Evolutionary conservation across 2,888 invertebrate species (phyloP).

Genomic region (Spisula subtruncata): DNA sequence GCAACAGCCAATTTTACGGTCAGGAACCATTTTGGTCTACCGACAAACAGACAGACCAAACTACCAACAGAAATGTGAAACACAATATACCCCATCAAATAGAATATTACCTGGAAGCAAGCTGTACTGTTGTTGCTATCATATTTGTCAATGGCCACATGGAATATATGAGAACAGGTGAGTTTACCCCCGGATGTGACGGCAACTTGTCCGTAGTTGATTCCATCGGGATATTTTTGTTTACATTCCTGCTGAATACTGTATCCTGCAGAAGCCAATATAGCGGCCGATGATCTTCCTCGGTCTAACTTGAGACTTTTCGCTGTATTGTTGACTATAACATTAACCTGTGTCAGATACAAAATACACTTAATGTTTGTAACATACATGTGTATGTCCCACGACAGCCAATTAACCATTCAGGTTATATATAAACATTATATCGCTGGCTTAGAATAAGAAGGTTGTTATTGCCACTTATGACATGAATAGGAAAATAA

Average conservation of each 20-base stretch:
- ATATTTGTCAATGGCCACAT: conserved; percentile 74
- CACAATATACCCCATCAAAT: too few relatives aligned
- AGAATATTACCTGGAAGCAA: neutral
- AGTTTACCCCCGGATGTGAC: conserved; percentile 73
- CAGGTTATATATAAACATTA: too few relatives aligned
- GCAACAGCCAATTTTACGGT: too few relatives aligned
- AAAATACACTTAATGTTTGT: too few relatives aligned
- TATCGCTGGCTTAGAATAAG: too few relatives aligned
- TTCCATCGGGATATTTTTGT: conserved; percentile 69
- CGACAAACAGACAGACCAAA: too few relatives aligned
- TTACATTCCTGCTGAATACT: conserved; percentile 74
- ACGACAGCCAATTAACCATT: too few relatives aligned
- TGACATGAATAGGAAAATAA: too few relatives aligned
- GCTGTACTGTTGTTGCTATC: conserved; percentile 35
- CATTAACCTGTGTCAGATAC: conserved; percentile 75
- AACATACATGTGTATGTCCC: too few relatives aligned
- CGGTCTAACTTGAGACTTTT: conserved; percentile 73
- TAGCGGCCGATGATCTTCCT: conserved; percentile 76
- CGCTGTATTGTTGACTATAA: conserved; percentile 80
- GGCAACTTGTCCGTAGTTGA: conserved; percentile 75
- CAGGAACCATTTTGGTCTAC: too few relatives aligned
- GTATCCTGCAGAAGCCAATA: conserved; percentile 73
- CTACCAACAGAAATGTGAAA: too few relatives aligned
- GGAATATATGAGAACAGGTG: conserved; percentile 70
- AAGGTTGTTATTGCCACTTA: too few relatives aligned